These are phyloP conservation scores for Ricordea florida DNA, from an alignment of 92 coral and sea anemone genomes.

Conservation along the genomic window DNA sequence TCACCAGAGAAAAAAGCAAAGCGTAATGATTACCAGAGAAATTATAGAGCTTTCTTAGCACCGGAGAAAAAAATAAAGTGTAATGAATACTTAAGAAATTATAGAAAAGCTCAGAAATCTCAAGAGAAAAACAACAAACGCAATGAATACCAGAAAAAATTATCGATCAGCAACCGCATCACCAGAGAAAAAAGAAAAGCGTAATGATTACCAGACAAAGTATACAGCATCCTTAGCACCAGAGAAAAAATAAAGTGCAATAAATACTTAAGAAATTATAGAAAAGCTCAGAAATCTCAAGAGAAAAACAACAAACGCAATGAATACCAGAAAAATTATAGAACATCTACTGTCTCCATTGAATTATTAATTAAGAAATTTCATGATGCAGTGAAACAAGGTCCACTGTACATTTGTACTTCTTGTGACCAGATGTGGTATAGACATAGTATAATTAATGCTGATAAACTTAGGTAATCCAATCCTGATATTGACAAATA, in stretches of 20 bases:
- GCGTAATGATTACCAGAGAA: constrained; percentile 30
- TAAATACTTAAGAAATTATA: constrained; percentile 41
- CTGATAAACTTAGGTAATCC: constrained; percentile 42
- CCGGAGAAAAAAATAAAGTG: constrained; percentile 25
- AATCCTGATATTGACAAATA: constrained; percentile 41
- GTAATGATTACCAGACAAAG: constrained; percentile 25
- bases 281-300: constrained; percentile 18
- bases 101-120: constrained; percentile 24
- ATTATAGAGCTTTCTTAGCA: background rate
- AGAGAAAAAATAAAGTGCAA: constrained; percentile 37
- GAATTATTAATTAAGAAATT: constrained; percentile 44
- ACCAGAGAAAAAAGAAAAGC: constrained; percentile 29
- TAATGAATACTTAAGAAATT: constrained; percentile 43
- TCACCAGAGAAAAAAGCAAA: constrained; percentile 62
- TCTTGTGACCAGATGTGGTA: constrained; percentile 78
- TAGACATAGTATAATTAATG: constrained; percentile 57
- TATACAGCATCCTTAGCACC: background rate
- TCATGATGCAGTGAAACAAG: constrained; percentile 42
- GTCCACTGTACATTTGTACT: constrained; percentile 54
- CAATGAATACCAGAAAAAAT: constrained; percentile 9
- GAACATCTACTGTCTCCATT: constrained; percentile 23
- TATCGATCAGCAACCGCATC: constrained; percentile 16
- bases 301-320: constrained; percentile 1
- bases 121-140: background rate
- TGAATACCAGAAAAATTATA: constrained; percentile 46